Conservation (phyloP, 2,888 invertebrate species). For the Acleris sparsana region DNA sequence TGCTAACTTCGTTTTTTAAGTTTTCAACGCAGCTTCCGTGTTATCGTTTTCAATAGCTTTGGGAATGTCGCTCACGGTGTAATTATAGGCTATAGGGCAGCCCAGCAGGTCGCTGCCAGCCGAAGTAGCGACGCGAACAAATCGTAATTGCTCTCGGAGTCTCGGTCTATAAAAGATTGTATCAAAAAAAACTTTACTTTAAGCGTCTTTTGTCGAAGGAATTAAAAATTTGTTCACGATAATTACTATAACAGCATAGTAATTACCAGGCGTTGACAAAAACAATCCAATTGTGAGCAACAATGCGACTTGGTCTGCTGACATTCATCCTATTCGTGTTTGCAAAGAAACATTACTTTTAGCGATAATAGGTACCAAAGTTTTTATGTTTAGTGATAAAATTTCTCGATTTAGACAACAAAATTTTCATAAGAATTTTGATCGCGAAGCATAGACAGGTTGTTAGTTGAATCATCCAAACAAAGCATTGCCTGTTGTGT, state of each 20-base stretch:
- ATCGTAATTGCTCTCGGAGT: slow-evolving; percentile 72
- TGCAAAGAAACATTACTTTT: too few species aligned
- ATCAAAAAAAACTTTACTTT: slow-evolving; percentile 57
- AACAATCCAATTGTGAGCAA: slow-evolving; percentile 3
- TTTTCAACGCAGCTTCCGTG: slow-evolving; percentile 81
- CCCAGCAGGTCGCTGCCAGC: slow-evolving; percentile 74
- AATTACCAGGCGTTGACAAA: slow-evolving; percentile 18
- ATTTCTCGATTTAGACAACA: too few species aligned
- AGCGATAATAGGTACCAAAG: too few species aligned
- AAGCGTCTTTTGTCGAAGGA: slow-evolving; percentile 55
- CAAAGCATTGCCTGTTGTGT: background rate
- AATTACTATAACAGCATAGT: slow-evolving; percentile 19
- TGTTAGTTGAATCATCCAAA: background rate
- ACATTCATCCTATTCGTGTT: too few species aligned
- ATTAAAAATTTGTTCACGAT: slow-evolving; percentile 13
- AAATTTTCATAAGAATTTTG: too few species aligned
- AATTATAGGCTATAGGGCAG: slow-evolving; percentile 80
- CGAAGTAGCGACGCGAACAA: slow-evolving; percentile 64
- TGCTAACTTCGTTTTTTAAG: slow-evolving; percentile 80
- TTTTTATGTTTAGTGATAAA: too few species aligned
- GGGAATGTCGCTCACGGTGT: slow-evolving; percentile 76
- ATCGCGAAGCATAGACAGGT: too few species aligned
- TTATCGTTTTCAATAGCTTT: slow-evolving; percentile 81
- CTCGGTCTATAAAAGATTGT: slow-evolving; percentile 60
- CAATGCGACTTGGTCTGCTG: too few species aligned